Percentiles rank a stretch among this genome's conserved stretches.
These are phyloP conservation scores for Tribolium freemani DNA, from an alignment of 2,888 invertebrate species.

Conservation along the genomic window DNA sequence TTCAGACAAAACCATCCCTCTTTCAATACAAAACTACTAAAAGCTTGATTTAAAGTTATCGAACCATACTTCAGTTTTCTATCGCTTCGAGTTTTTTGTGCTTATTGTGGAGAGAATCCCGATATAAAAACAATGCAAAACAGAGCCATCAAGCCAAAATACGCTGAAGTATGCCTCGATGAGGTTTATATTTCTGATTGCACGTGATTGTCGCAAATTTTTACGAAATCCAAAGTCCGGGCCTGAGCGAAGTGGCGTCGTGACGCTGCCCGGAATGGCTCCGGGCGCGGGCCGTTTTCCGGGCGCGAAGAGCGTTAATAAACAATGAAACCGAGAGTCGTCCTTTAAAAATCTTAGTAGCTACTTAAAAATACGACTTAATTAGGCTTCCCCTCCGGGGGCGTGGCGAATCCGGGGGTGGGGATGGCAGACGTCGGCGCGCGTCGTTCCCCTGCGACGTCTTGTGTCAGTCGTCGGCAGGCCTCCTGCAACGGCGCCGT, in stretches of 20 bases:
- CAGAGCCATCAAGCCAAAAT: neutral
- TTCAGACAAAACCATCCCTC: constrained; percentile 10
- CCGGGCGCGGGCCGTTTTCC: constrained; percentile 16
- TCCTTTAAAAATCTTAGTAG: constrained; percentile 68
- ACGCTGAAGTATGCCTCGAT: constrained; percentile 10
- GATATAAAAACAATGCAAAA: constrained; percentile 23
- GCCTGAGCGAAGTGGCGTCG: neutral
- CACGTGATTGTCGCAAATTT: constrained; percentile 1
- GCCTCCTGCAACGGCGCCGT: constrained; percentile 67
- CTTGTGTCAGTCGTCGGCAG: constrained; percentile 69
- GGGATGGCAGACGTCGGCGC: constrained; percentile 63
- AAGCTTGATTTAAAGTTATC: constrained; percentile 44
- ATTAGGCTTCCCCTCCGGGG: constrained; percentile 66
- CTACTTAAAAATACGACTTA: constrained; percentile 68
- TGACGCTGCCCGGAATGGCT: neutral
- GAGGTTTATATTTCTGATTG: neutral
- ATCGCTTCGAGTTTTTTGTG: constrained; percentile 26
- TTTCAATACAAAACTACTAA: constrained; percentile 30
- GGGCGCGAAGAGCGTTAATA: constrained; percentile 32
- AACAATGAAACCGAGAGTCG: constrained; percentile 57
- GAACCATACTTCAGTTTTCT: constrained; percentile 43
- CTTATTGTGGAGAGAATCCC: constrained; percentile 8
- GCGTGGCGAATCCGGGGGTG: constrained; percentile 61
- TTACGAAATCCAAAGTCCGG: neutral
- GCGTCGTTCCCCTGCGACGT: constrained; percentile 65